phyloP scores from a whole-genome alignment of 2,113 vertebrate species.

The Nipponia nippon region DNA sequence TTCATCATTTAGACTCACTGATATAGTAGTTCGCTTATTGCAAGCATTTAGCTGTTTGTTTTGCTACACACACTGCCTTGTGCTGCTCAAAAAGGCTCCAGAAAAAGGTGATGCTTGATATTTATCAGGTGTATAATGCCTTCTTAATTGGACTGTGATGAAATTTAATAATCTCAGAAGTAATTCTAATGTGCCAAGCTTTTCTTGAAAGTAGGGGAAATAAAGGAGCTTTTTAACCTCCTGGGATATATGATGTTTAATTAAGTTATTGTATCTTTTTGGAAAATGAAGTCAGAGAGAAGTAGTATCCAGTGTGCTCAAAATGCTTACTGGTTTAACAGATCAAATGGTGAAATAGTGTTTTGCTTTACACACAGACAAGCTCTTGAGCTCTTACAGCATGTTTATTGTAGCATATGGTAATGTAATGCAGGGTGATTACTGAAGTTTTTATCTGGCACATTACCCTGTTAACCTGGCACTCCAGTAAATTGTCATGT shows the following conservation, averaged over 20 bases:
- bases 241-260: not conserved
- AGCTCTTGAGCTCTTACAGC: not conserved
- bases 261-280: slow-evolving; percentile 34
- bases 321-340: not conserved
- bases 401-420: not conserved
- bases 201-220: not conserved
- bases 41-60: not conserved
- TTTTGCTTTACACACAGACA: not conserved
- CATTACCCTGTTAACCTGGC: not conserved
- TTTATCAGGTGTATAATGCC: not conserved
- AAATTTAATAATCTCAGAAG: not conserved
- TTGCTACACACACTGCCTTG: not conserved
- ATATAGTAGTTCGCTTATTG: not conserved
- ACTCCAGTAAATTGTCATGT: not conserved
- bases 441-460: not conserved
- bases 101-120: not conserved
- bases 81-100: not conserved
- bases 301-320: not conserved
- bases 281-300: slow-evolving; percentile 33
- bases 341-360: not conserved
- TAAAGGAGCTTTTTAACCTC: slow-evolving; percentile 2
- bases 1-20: not conserved
- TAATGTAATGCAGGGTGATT: not conserved
- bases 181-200: not conserved
- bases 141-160: not conserved